phyloP scores from a whole-genome alignment of 2,888 invertebrate genomes.

The Thymelicus acteon region DNA sequence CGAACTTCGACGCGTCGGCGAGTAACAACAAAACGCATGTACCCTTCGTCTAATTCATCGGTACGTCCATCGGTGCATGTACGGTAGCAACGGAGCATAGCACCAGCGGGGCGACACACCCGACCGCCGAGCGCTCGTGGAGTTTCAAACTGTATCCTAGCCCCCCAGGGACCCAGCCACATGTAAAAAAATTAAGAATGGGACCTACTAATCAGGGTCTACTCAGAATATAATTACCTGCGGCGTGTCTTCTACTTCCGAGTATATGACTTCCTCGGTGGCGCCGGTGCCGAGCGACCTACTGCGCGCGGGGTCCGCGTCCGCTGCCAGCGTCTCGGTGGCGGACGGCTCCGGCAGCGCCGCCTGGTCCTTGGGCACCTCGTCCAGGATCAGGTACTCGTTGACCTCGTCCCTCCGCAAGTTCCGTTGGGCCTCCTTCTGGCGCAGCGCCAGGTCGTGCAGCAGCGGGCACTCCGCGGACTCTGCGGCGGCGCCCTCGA shows the following conservation, averaged over 20 bases:
- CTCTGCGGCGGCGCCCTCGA: conserved; percentile 52
- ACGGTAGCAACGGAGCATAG: no score
- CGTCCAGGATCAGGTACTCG: conserved; percentile 68
- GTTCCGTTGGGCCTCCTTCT: conserved; percentile 49
- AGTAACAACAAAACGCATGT: not conserved
- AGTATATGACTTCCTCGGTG: conserved; percentile 69
- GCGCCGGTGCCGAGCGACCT: not conserved
- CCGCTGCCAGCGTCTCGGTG: conserved; percentile 50
- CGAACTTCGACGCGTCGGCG: not conserved
- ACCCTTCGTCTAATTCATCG: no score
- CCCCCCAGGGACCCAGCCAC: not conserved
- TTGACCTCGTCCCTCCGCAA: conserved; percentile 54
- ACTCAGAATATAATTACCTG: conserved; percentile 59
- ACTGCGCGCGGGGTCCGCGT: conserved; percentile 8
- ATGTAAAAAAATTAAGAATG: not conserved
- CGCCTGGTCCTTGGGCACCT: conserved; percentile 62
- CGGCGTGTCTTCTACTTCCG: conserved; percentile 67
- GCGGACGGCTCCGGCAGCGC: conserved; percentile 68
- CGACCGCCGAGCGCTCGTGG: not conserved
- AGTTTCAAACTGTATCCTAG: no score
- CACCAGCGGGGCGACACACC: not conserved
- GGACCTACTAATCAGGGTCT: not conserved
- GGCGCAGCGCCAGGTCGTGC: conserved; percentile 50
- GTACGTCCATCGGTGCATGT: no score
- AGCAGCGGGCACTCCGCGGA: conserved; percentile 54